Percentiles rank a stretch among this genome's conserved stretches.
Conservation (phyloP, 2,888 invertebrate species). For the Slavum lentiscoides region DNA sequence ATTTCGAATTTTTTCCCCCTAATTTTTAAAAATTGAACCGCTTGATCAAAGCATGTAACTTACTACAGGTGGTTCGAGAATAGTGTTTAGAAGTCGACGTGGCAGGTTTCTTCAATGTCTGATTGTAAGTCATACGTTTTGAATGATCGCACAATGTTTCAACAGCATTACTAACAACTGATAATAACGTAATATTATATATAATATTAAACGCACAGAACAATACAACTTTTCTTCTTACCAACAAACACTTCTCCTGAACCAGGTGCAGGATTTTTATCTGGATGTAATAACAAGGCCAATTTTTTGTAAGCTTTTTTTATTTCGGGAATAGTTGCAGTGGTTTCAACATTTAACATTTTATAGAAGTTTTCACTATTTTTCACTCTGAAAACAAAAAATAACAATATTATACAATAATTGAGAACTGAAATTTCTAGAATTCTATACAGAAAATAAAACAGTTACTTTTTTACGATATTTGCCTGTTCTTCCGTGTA, state of each 20-base stretch:
- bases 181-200: not conserved
- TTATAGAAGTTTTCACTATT: slow-evolving; percentile 96
- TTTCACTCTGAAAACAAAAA: slow-evolving; percentile 65
- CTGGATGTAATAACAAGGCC: slow-evolving; percentile 92
- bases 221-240: slow-evolving; percentile 26
- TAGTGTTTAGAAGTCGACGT: no score
- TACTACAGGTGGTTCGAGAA: no score
- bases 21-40: no score
- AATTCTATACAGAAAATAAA: not conserved
- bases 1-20: no score
- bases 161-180: slow-evolving; percentile 31
- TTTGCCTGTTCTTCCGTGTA: slow-evolving; percentile 37
- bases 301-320: slow-evolving; percentile 91
- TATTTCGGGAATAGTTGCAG: slow-evolving; percentile 84
- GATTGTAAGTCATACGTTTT: slow-evolving; percentile 19
- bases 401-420: not conserved
- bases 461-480: slow-evolving; percentile 35
- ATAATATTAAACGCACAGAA: not conserved
- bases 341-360: slow-evolving; percentile 82
- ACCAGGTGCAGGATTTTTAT: slow-evolving; percentile 96
- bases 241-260: slow-evolving; percentile 84
- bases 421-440: not conserved
- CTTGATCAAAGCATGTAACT: no score
- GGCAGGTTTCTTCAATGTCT: no score
- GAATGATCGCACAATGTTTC: slow-evolving; percentile 16